Percentiles rank a stretch among this genome's conserved stretches.
Conservation (phyloP, 1,140 invertebrate species). For the Magallana ariakensis region DNA sequence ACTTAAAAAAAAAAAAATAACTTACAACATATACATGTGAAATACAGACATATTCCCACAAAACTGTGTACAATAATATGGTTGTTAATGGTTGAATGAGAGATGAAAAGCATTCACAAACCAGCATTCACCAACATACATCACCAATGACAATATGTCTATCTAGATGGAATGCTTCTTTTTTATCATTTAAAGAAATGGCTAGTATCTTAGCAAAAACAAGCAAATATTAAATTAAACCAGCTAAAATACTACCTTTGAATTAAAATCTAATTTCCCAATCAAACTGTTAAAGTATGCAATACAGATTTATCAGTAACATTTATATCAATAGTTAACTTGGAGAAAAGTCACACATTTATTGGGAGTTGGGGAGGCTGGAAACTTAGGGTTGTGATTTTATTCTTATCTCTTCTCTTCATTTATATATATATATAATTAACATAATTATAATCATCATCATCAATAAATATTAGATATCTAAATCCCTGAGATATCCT, state of each 20-base stretch:
- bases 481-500: constrained; percentile 22
- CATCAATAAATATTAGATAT: background rate
- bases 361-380: too few species aligned
- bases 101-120: constrained; percentile 16
- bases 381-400: too few species aligned
- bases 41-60: background rate
- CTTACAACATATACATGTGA: constrained; percentile 23
- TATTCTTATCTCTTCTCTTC: background rate
- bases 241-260: too few species aligned
- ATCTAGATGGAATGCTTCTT: background rate
- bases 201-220: background rate
- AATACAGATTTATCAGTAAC: too few species aligned
- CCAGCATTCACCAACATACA: background rate
- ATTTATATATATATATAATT: background rate
- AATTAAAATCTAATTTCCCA: too few species aligned
- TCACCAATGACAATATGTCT: background rate
- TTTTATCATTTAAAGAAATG: background rate
- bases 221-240: background rate
- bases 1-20: background rate
- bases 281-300: too few species aligned
- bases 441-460: background rate
- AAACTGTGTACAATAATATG: background rate
- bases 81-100: background rate
- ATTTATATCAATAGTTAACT: too few species aligned
- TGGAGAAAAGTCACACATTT: too few species aligned